Conservation (phyloP, 2,113 vertebrate species). For the Tyrannus savana region DNA sequence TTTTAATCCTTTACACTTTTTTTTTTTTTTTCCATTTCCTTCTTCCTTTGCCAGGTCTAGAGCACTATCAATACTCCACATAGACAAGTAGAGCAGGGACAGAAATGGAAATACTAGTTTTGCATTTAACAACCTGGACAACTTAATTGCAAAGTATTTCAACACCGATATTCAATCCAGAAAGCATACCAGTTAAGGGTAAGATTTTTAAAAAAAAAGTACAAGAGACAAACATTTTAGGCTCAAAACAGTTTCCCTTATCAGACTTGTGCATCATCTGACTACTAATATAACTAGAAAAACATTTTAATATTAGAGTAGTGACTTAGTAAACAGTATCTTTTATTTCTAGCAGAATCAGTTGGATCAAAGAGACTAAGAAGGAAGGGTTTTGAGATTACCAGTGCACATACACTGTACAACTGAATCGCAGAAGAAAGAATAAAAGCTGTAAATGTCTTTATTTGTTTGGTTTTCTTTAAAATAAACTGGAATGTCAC, state of each 20-base stretch:
- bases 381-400: background rate
- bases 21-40: background rate
- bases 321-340: background rate
- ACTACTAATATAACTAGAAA: background rate
- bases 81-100: background rate
- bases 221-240: background rate
- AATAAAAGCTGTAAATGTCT: background rate
- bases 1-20: background rate
- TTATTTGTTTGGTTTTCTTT: constrained; percentile 9
- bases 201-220: background rate
- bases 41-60: background rate
- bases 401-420: background rate
- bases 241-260: background rate
- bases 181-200: background rate
- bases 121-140: background rate
- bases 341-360: background rate
- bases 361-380: background rate
- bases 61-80: background rate
- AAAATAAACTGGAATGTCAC: constrained; percentile 16
- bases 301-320: background rate
- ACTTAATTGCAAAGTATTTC: background rate
- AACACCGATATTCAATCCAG: background rate
- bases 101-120: background rate
- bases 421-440: background rate
- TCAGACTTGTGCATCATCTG: background rate